Percentiles rank a stretch among this genome's conserved stretches.
Conservation (phyloP, 2,113 vertebrate species). For the Acanthochromis polyacanthus region DNA sequence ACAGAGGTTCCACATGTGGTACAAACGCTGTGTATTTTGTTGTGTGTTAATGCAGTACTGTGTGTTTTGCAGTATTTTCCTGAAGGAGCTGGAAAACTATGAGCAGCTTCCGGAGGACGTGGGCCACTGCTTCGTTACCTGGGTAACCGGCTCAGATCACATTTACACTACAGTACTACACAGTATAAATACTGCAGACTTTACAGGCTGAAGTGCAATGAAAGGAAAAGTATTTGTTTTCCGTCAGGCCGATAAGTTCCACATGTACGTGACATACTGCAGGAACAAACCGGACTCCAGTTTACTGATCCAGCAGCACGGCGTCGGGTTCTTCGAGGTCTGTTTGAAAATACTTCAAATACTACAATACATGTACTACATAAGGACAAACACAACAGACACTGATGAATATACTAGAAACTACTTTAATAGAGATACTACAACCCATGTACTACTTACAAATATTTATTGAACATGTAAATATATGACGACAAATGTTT, state of each 20-base stretch:
- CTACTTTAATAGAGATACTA: no score
- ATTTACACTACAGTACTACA: no score
- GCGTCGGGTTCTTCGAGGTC: slow-evolving; percentile 96
- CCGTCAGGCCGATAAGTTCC: slow-evolving; percentile 97
- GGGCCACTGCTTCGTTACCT: slow-evolving; percentile 98
- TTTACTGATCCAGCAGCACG: slow-evolving; percentile 95
- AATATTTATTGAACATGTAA: no score
- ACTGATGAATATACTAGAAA: no score
- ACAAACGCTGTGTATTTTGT: neutral
- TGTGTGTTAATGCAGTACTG: neutral
- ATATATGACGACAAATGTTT: no score
- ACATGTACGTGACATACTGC: slow-evolving; percentile 99
- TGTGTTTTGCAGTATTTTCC: slow-evolving; percentile 90
- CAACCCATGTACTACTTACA: no score
- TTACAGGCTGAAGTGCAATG: neutral
- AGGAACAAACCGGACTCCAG: slow-evolving; percentile 99
- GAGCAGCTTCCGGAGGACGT: slow-evolving; percentile 98
- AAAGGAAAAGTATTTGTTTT: neutral
- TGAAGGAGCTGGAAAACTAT: slow-evolving; percentile 98
- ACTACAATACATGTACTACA: no score
- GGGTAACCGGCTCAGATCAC: slow-evolving; percentile 85
- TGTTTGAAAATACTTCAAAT: slow-evolving; percentile 25
- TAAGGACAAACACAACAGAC: no score
- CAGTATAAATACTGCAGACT: no score
- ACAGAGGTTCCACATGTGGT: no score